Evolutionary conservation across 2,113 vertebrate species (phyloP), one percentile per base, ranked within the genome.

Genomic region (Xiphophorus hellerii): DNA sequence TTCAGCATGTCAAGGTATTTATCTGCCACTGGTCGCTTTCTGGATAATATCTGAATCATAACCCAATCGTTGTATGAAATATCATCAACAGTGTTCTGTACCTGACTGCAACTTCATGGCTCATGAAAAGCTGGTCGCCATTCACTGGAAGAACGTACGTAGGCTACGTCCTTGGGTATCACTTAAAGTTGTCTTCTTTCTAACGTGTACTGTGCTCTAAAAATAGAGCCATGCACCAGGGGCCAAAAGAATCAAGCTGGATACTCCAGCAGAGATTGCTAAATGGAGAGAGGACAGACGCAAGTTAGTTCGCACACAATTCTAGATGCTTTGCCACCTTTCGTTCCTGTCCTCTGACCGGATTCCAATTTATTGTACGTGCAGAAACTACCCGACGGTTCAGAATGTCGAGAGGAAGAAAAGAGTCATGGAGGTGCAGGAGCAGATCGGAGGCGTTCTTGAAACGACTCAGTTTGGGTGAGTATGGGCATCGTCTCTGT

Each of bases 91-190:
- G 98, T 99, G 98, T 78, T 94, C 95, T 14, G 96, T 96, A 71
- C 88, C 90, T 3, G 96, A 95, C 35, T 99, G 98, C 85, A 94
- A 0, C 86, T 99, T 97, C 81, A 96, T 83, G 31, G 97, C 97
- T 7, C 96, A 98, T 48, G 97, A 98, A 86, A 99, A 99, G 89
- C 92, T 99, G 29, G 97, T 99, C 73, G 94, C 92, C 70, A 96
- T 99, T 74, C 98, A 99, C 39, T 98, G 97, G 98, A 98, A 76
- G 85, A 98, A 98, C 39, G 98, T 99, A 94, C 89, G 97, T 95
- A 25, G 17, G 58, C 27, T 7, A 13, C 1, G 1, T 17, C 61
- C 5, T 6, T 37, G 12, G 37, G 1, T 30, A 6, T 48, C 9
- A 15, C 6, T 62, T 12, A 11, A 15, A 0, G 7, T 61, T 73